Base-by-base conservation (phyloP, 2,113 vertebrate species). In the Balaenoptera acutorostrata region DNA sequence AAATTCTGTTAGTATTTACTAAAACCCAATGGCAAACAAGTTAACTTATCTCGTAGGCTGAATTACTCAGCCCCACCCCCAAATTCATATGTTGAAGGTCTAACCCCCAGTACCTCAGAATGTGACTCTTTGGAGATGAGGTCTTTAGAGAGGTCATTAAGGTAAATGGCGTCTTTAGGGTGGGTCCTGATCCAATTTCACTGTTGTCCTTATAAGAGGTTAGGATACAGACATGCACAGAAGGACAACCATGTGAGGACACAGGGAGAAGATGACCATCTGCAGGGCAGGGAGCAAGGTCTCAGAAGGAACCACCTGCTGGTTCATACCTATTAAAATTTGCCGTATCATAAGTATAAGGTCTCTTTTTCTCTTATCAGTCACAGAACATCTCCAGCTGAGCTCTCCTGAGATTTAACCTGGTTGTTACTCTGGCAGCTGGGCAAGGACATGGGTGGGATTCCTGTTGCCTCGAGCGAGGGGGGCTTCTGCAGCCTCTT, bases 321-420 rank as follows among this genome's bases (percentile, higher is more conserved):
- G 20, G 39, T 15, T 21, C 11, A 41, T 4, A 2, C 25, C 59
- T 41, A 4, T 27, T n/a, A 23, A 21, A 61, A 6, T 39, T 39
- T 33, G 23, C 29, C 29, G 0, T 25, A 15, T 15, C 25, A 0
- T 83, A n/a, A 33, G 39, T 6, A 17, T 2, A 29, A 23, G n/a
- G 21, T 64, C 64, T 33, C 20, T 18, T 49, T 87, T 17, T 78
- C 21, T 57, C 15, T 44, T 8, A 31, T 61, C 75, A 74, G 77
- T 31, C 4, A 0, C 3, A 46, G 46, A 68, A 36, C 2, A 0
- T 59, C 57, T 46, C 36, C 11, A 59, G 36, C 27, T 33, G 44
- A 8, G 49, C 2, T 11, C 10, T 18, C 36, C 77, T 61, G 20
- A 41, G 9, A 57, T 46, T 64, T 57, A 21, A 57, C 36, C 68